These are phyloP conservation scores for Sebastes hubbsi DNA, from an alignment of 2,797 vertebrate genomes.

Conservation along the genomic window DNA sequence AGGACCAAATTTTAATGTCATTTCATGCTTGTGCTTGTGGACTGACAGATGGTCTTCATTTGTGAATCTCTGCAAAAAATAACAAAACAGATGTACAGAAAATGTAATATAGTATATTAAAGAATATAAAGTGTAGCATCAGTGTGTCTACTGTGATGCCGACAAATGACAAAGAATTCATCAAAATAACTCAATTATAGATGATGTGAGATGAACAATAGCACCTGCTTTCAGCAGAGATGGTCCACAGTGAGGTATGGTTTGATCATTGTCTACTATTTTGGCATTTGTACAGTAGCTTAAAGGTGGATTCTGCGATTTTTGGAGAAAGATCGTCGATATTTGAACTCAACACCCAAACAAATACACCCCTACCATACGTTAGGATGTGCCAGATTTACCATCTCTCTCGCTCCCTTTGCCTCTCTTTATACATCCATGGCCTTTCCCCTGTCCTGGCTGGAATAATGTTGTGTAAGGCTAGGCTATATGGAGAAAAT, in stretches of 20 bases:
- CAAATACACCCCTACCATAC: background rate
- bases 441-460: background rate
- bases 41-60: slow-evolving; percentile 99
- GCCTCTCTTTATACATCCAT: background rate
- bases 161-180: background rate
- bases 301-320: background rate
- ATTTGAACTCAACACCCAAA: background rate
- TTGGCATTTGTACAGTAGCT: background rate
- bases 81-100: background rate
- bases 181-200: background rate
- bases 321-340: background rate
- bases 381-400: background rate
- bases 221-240: background rate
- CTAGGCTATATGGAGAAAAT: too few relatives aligned
- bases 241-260: background rate
- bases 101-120: background rate
- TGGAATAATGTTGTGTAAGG: background rate
- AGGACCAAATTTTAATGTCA: slow-evolving; percentile 98
- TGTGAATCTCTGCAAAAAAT: slow-evolving; percentile 89
- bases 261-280: background rate
- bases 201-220: background rate
- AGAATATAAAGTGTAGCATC: background rate
- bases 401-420: background rate
- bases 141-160: background rate
- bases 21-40: slow-evolving; percentile 99